These are phyloP conservation scores for Aethina tumida DNA, from an alignment of 1,140 invertebrate species.

Conservation along the genomic window DNA sequence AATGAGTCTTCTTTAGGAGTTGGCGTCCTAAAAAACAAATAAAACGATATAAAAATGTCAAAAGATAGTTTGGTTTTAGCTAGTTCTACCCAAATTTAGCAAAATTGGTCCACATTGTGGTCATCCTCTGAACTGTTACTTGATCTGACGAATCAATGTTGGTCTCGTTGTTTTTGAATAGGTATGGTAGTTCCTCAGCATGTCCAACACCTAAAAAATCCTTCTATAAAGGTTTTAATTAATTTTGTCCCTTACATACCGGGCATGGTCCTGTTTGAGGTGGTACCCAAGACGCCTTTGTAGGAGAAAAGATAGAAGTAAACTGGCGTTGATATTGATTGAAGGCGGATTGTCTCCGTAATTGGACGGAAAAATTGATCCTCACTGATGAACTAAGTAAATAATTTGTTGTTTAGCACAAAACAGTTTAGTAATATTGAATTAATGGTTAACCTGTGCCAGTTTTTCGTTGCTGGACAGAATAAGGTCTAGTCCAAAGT, in stretches of 20 bases:
- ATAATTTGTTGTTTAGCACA: constrained; percentile 1
- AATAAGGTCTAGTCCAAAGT: constrained; percentile 3
- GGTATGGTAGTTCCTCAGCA: constrained; percentile 12
- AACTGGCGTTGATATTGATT: background rate
- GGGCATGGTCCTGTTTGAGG: too few species aligned
- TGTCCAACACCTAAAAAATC: constrained; percentile 13
- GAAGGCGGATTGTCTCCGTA: background rate
- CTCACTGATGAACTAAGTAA: constrained; percentile 8
- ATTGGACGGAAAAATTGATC: constrained; percentile 10
- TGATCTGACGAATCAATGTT: constrained; percentile 7
- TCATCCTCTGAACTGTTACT: constrained; percentile 5
- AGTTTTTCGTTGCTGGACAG: background rate
- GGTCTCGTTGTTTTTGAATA: constrained; percentile 6
- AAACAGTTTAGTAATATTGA: background rate
- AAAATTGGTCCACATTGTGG: constrained; percentile 15
- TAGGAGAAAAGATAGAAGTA: constrained; percentile 14
- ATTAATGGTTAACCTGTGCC: background rate
- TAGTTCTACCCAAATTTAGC: constrained; percentile 9
- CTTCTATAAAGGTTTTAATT: constrained; percentile 6
- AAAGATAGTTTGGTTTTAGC: too few species aligned
- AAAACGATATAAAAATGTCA: constrained; percentile 5
- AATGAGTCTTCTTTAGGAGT: constrained; percentile 3
- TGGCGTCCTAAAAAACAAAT: constrained; percentile 10
- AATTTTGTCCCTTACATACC: constrained; percentile 3
- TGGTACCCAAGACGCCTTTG: too few species aligned